Conservation (phyloP, 2,113 vertebrate species). For the Forbesichthys papilliferus region DNA sequence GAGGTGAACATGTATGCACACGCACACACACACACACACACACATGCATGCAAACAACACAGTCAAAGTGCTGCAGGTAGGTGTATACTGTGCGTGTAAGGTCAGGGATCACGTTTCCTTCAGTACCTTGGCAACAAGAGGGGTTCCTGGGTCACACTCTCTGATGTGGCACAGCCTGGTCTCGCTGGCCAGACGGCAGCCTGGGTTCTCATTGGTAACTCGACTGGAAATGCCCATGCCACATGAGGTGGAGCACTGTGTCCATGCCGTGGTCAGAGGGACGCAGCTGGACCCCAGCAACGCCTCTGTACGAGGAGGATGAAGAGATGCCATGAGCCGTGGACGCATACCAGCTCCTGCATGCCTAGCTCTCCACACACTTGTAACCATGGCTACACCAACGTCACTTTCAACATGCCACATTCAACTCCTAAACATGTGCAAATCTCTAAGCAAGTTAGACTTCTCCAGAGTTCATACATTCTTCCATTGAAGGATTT, state of each 20-base stretch:
- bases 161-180: conserved; percentile 73
- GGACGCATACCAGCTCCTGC: not conserved
- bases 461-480: too few relatives aligned
- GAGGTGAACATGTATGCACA: too few relatives aligned
- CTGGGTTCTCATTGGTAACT: conserved; percentile 71
- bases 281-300: conserved; percentile 54
- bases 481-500: too few relatives aligned
- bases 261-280: conserved; percentile 73
- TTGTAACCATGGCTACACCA: too few relatives aligned
- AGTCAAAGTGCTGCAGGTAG: too few relatives aligned
- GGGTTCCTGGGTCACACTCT: conserved; percentile 49
- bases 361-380: not conserved
- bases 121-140: conserved; percentile 54
- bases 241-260: conserved; percentile 75
- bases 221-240: conserved; percentile 77
- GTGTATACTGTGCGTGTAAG: too few relatives aligned
- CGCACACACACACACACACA: too few relatives aligned
- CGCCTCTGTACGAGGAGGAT: conserved; percentile 48
- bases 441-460: too few relatives aligned
- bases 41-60: too few relatives aligned
- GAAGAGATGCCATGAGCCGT: not conserved
- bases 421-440: too few relatives aligned
- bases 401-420: too few relatives aligned
- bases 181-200: conserved; percentile 70
- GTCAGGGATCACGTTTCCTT: too few relatives aligned